Evolutionary conservation across 2,888 invertebrate species (phyloP).

Genomic region (Idaea aversata): DNA sequence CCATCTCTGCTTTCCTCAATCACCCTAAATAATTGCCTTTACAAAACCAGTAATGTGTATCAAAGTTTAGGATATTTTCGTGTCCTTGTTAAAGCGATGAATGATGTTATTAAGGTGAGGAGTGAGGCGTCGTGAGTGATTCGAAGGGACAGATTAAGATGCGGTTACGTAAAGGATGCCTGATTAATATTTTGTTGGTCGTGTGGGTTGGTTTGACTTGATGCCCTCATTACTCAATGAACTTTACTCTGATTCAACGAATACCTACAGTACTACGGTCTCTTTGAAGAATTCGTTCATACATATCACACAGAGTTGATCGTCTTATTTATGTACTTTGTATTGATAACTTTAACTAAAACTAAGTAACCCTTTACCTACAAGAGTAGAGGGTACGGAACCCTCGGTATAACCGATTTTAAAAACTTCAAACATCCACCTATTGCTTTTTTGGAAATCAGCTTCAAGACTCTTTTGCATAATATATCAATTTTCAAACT

Average conservation of each 20-base stretch:
- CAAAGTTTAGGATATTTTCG: slow-evolving; percentile 16
- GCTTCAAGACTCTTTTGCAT: no score
- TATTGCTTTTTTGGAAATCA: no score
- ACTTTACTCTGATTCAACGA: background rate
- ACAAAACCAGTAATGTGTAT: slow-evolving; percentile 35
- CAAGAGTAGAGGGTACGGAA: no score
- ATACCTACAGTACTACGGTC: background rate
- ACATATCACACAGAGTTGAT: no score
- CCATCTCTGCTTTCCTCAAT: slow-evolving; percentile 36
- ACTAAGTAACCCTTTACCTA: no score
- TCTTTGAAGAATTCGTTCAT: no score
- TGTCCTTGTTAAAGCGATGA: slow-evolving; percentile 59
- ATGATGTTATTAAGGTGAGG: slow-evolving; percentile 71
- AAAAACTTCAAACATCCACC: no score
- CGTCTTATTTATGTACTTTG: no score
- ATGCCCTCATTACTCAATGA: background rate
- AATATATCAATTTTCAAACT: no score
- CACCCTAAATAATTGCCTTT: background rate
- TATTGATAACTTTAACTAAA: no score
- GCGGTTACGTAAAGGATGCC: slow-evolving; percentile 31
- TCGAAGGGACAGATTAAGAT: slow-evolving; percentile 52
- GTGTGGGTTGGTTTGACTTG: slow-evolving; percentile 9
- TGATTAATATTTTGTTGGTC: slow-evolving; percentile 28
- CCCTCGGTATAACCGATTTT: no score
- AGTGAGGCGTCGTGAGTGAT: slow-evolving; percentile 70